These are phyloP conservation scores for Dryococelus australis DNA, from an alignment of 2,888 invertebrate genomes.

Conservation along the genomic window DNA sequence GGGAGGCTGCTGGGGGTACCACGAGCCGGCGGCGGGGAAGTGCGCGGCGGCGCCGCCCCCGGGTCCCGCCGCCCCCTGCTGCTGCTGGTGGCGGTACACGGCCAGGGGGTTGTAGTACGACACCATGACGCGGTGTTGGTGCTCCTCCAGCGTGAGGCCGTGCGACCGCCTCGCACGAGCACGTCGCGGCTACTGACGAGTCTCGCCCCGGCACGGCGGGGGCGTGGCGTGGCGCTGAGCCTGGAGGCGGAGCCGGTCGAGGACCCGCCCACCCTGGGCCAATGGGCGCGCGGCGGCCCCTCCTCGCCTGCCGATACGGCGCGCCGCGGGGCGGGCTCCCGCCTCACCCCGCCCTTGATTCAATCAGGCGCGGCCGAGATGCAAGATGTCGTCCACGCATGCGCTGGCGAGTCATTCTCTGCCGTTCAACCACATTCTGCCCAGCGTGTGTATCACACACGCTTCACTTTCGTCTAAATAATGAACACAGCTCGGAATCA, in stretches of 20 bases:
- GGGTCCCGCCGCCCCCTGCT: constrained; percentile 53
- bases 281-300: neutral
- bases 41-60: constrained; percentile 54
- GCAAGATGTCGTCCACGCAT: too few species aligned
- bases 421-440: too few species aligned
- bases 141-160: constrained; percentile 3
- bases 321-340: neutral
- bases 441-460: too few species aligned
- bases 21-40: constrained; percentile 55
- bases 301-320: neutral
- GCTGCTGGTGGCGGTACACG: constrained; percentile 72
- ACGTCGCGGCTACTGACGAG: neutral
- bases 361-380: too few species aligned
- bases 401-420: too few species aligned
- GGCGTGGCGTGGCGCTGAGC: neutral
- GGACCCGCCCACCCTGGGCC: neutral
- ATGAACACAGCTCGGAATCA: too few species aligned
- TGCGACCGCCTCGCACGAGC: neutral
- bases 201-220: neutral
- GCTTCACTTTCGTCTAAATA: too few species aligned
- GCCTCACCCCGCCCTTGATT: neutral
- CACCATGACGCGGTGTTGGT: constrained; percentile 64
- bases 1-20: constrained; percentile 60
- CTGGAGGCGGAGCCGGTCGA: neutral
- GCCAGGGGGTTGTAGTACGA: constrained; percentile 75